Evolutionary conservation across 2,113 vertebrate genomes (phyloP), one percentile per base, ranked within the genome.

Genomic region (Malurus alboscapulatus): DNA sequence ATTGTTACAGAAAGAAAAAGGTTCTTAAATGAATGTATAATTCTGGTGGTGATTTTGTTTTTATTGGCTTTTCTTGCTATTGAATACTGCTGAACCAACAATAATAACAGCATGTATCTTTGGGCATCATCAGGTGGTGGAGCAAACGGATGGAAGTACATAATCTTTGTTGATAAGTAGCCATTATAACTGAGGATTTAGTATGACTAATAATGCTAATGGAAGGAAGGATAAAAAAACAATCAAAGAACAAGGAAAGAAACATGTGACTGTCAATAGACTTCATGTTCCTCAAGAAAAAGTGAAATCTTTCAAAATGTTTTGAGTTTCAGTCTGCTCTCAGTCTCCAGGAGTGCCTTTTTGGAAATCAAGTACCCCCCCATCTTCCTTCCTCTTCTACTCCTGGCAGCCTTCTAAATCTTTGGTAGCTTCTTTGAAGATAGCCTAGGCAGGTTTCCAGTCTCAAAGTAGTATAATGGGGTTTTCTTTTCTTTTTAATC

Each of bases 261-360:
- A 63, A 51, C 16, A 7, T 55, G 25, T 88, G 36, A 61, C 48
- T 61, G 32, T 25, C 0, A 0, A 13, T 19, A 63, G 57, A 12
- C 51, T 84, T 73, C 50, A 59, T 0, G 0, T 55, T 88, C 66
- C 86, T 54, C 83, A 91, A 78, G 77, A 87, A 25, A 82, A 38
- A 83, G 48, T 58, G 17, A 26, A 42, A 19, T 75, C 51, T 90
- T 54, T 6, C 57, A 57, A 95, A 88, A 89, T 92, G 17, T 84
- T 51, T 34, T 15, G 30, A 51, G 22, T 81, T 96, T 96, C 69
- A 61, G 65, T 92, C 88, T 95, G 85, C 92, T 97, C 92, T 75
- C 26, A 65, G 68, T 91, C 42, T 87, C 26, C 48, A 71, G 47
- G 32, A 62, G 5, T 76, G 44, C 50, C 81, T 90, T 84, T 77